phyloP scores from a whole-genome alignment of 2,113 vertebrate species.

The Bubo blakistoni region DNA sequence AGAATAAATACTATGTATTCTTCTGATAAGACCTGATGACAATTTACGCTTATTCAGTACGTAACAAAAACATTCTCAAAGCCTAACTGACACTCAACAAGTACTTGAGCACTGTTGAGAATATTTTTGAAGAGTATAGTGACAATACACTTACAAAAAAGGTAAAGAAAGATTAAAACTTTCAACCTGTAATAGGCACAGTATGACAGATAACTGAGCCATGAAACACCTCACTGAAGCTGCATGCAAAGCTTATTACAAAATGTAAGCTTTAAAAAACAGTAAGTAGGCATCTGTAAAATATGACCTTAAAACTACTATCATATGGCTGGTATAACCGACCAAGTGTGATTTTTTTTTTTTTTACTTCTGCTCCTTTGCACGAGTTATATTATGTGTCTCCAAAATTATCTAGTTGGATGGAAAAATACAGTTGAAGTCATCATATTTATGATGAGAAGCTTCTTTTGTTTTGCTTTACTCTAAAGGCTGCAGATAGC shows the following conservation, averaged over 20 bases:
- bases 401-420: neutral
- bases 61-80: neutral
- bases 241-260: neutral
- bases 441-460: neutral
- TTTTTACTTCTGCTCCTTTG: slow-evolving; percentile 3
- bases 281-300: neutral
- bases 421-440: neutral
- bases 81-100: neutral
- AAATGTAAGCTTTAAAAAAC: neutral
- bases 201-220: neutral
- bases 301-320: slow-evolving; percentile 9
- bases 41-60: neutral
- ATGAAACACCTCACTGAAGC: neutral
- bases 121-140: neutral
- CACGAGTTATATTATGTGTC: neutral
- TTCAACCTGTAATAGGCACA: neutral
- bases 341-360: neutral
- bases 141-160: neutral
- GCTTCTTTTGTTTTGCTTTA: neutral
- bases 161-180: neutral
- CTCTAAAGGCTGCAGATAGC: neutral
- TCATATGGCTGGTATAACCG: neutral
- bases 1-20: neutral
- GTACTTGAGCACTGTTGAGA: neutral
- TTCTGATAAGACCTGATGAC: neutral